Percentiles rank a stretch among this genome's conserved stretches.
Evolutionary conservation across 1,140 invertebrate genomes (phyloP).

Genomic region (Tachypleus tridentatus): DNA sequence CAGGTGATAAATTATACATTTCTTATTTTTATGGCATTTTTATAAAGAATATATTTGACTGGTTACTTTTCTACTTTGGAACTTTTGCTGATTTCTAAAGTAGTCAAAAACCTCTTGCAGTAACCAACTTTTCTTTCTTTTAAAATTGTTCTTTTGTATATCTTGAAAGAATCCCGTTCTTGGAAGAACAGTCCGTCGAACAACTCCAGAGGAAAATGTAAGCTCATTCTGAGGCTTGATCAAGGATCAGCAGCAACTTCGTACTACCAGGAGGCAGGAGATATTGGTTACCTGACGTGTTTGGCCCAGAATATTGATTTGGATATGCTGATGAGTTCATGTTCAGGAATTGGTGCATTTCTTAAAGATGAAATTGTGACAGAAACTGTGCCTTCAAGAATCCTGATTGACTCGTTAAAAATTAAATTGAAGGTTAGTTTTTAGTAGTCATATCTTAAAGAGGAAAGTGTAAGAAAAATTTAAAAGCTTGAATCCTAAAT

Average conservation of each 20-base stretch:
- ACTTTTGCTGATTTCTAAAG: too few species aligned
- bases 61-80: too few species aligned
- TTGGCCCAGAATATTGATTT: slow-evolving; percentile 15
- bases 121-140: background rate
- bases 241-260: slow-evolving; percentile 4
- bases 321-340: slow-evolving; percentile 15
- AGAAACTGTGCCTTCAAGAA: slow-evolving; percentile 15
- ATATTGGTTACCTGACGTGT: slow-evolving; percentile 11
- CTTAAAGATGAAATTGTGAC: slow-evolving; percentile 17
- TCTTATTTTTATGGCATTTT: too few species aligned
- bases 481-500: background rate
- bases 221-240: slow-evolving; percentile 15
- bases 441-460: background rate
- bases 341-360: slow-evolving; percentile 15
- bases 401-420: slow-evolving; percentile 15
- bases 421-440: slow-evolving; percentile 15
- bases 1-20: too few species aligned
- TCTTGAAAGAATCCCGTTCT: slow-evolving; percentile 11
- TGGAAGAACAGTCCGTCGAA: slow-evolving; percentile 13
- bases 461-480: background rate
- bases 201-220: slow-evolving; percentile 6
- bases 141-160: background rate
- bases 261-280: slow-evolving; percentile 2
- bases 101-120: background rate
- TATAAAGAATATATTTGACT: too few species aligned